phyloP scores from a whole-genome alignment of 2,888 invertebrate species.

The Troides helena region DNA sequence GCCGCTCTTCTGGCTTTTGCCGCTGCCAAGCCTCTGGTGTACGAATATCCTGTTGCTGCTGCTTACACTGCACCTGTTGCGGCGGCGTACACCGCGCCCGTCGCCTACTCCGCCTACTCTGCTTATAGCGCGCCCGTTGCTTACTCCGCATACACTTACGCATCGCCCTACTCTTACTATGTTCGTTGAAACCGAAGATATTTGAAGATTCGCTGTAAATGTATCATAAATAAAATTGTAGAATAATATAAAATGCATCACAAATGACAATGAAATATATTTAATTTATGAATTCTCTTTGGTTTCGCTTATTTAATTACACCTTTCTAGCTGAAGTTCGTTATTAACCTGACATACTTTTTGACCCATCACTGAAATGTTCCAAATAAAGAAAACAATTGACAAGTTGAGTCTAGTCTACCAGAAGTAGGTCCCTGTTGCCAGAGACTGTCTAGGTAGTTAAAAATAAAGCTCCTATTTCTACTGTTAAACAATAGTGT shows the following conservation, averaged over 20 bases:
- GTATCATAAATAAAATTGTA: neutral
- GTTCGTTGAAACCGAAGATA: slow-evolving; percentile 46
- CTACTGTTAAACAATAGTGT: too few relatives aligned
- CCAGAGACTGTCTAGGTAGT: too few relatives aligned
- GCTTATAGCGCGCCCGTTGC: slow-evolving; percentile 50
- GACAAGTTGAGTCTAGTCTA: too few relatives aligned
- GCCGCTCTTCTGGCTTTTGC: slow-evolving; percentile 77
- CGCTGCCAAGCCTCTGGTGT: slow-evolving; percentile 70
- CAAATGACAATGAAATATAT: slow-evolving; percentile 18
- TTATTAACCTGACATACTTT: too few relatives aligned
- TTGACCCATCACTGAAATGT: too few relatives aligned
- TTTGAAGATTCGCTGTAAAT: neutral
- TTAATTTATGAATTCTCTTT: slow-evolving; percentile 7
- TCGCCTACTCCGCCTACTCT: slow-evolving; percentile 56
- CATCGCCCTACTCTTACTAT: slow-evolving; percentile 63
- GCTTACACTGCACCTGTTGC: slow-evolving; percentile 70
- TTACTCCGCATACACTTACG: slow-evolving; percentile 61
- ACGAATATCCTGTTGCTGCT: slow-evolving; percentile 57
- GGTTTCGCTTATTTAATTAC: neutral
- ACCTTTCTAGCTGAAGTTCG: neutral
- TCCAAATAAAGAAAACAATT: too few relatives aligned
- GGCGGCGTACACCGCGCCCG: slow-evolving; percentile 75
- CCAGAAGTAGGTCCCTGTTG: too few relatives aligned
- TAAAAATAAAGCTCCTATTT: too few relatives aligned
- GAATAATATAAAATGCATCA: slow-evolving; percentile 27